Conservation (phyloP, 64 coral and sea anemone genomes). For the Montipora cactus region DNA sequence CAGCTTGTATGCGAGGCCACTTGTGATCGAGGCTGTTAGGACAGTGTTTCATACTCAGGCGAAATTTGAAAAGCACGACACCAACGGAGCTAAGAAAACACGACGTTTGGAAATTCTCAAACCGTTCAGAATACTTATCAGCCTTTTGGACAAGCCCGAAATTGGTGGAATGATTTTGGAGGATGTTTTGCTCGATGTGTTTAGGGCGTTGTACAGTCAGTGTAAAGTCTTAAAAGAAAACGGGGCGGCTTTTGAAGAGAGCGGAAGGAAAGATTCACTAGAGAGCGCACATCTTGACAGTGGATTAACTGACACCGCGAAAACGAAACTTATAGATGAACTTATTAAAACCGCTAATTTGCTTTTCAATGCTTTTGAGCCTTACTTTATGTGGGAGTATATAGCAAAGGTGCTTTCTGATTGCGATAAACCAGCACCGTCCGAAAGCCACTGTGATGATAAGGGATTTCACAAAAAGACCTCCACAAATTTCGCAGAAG, state of each 20-base stretch:
- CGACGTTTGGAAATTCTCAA: conserved; percentile 67
- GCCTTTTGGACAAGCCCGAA: conserved; percentile 93
- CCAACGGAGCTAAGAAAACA: conserved; percentile 46
- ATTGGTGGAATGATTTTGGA: conserved; percentile 87
- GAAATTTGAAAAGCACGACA: background rate
- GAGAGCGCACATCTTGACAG: background rate
- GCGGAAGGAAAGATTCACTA: conserved; percentile 8
- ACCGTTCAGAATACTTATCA: conserved; percentile 91
- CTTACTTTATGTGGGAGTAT: conserved; percentile 99
- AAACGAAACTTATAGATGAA: conserved; percentile 87
- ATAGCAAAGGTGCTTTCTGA: conserved; percentile 79
- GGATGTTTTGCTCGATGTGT: conserved; percentile 90
- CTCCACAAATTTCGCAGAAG: conserved; percentile 69
- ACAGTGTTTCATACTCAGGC: conserved; percentile 32
- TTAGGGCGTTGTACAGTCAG: conserved; percentile 63
- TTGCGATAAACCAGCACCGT: background rate
- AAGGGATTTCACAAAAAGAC: background rate
- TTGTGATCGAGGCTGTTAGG: conserved; percentile 76
- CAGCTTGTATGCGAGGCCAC: conserved; percentile 46
- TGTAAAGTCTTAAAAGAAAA: conserved; percentile 62
- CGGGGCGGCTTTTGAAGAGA: conserved; percentile 30
- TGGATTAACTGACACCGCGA: conserved; percentile 31
- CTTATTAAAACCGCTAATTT: conserved; percentile 95
- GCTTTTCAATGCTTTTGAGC: conserved; percentile 96
- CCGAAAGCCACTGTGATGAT: background rate